Percentiles rank a stretch among this genome's conserved stretches.
phyloP scores from a whole-genome alignment of 2,888 invertebrate species.

The Crematogaster levior region DNA sequence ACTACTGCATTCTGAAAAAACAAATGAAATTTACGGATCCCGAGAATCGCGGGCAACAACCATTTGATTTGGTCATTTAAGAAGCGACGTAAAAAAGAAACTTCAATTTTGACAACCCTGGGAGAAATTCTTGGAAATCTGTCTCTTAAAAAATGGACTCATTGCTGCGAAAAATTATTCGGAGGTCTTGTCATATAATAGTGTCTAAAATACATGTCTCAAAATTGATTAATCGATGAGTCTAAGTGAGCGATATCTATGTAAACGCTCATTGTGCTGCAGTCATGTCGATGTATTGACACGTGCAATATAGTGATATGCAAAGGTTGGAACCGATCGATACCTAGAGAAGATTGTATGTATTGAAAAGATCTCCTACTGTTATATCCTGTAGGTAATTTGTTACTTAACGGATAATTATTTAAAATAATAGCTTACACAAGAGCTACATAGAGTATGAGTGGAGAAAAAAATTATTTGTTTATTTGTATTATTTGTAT shows the following conservation, averaged over 20 bases:
- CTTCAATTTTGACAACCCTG: neutral
- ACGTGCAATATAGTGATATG: neutral
- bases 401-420: neutral
- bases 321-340: neutral
- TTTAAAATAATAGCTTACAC: neutral
- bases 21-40: conserved; percentile 10
- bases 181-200: neutral
- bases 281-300: neutral
- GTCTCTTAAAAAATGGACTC: neutral
- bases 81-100: neutral
- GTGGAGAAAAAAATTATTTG: neutral
- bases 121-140: neutral
- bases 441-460: neutral
- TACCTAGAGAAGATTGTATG: neutral
- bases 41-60: neutral
- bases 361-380: neutral
- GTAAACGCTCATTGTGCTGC: neutral
- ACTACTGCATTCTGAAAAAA: neutral
- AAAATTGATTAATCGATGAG: conserved; percentile 30
- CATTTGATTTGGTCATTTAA: conserved; percentile 9
- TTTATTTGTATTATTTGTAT: neutral
- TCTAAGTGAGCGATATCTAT: conserved; percentile 23
- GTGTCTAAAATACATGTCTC: neutral
- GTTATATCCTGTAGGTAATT: neutral
- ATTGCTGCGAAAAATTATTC: neutral